phyloP scores from a whole-genome alignment of 2,113 vertebrate species.

The Rallus limicola region DNA sequence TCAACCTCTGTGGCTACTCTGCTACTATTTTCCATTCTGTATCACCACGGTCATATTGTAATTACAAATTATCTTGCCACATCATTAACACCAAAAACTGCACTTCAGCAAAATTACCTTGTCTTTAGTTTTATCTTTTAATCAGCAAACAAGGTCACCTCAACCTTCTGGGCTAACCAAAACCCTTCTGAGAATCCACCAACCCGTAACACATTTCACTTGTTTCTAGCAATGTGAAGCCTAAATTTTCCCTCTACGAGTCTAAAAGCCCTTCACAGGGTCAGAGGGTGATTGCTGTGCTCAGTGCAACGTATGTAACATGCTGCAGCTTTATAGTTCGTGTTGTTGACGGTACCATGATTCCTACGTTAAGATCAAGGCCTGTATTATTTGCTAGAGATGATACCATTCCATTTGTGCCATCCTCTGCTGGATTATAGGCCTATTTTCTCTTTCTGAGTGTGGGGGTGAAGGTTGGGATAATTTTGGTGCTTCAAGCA shows the following conservation, averaged over 20 bases:
- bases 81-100: not conserved
- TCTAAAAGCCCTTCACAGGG: not conserved
- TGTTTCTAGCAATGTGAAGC: not conserved
- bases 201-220: not conserved
- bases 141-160: not conserved
- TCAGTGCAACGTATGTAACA: not conserved
- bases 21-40: not conserved
- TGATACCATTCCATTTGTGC: not conserved
- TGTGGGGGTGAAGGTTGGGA: not conserved
- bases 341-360: not conserved
- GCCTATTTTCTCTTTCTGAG: not conserved
- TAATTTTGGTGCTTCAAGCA: not conserved
- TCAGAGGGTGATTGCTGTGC: not conserved
- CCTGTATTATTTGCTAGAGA: not conserved
- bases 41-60: not conserved
- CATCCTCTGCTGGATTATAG: not conserved
- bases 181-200: not conserved
- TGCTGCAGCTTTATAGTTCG: not conserved
- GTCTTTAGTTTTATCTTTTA: not conserved
- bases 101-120: not conserved
- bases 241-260: not conserved
- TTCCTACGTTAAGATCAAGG: not conserved
- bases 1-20: not conserved
- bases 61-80: not conserved
- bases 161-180: not conserved